These are phyloP conservation scores for Calliopum simillimum DNA, from an alignment of 2,888 invertebrate genomes.

Conservation along the genomic window DNA sequence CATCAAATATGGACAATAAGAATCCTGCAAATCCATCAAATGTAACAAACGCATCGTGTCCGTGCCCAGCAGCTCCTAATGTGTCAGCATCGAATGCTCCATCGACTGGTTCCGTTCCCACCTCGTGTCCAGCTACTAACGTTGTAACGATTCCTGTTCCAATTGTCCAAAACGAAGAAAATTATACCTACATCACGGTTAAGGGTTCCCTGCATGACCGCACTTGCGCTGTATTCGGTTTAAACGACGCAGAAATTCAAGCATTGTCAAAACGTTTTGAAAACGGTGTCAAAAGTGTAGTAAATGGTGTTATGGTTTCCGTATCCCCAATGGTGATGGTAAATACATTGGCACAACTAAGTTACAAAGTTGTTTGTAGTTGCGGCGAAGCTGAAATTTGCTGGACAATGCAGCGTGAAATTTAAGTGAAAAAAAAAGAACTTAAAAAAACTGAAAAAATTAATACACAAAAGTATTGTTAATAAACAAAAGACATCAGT, in stretches of 20 bases:
- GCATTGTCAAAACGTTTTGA: constrained; percentile 79
- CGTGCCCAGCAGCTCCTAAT: constrained; percentile 44
- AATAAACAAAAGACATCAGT: neutral
- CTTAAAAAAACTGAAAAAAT: constrained; percentile 20
- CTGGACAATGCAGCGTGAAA: constrained; percentile 85
- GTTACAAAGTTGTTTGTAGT: constrained; percentile 81
- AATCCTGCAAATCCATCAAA: constrained; percentile 28
- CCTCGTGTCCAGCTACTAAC: constrained; percentile 47
- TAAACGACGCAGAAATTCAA: constrained; percentile 76
- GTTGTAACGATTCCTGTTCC: constrained; percentile 68
- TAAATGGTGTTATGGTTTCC: constrained; percentile 80
- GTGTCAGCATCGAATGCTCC: constrained; percentile 45
- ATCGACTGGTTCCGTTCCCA: constrained; percentile 42
- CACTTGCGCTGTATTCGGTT: constrained; percentile 82
- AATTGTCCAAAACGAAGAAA: constrained; percentile 69
- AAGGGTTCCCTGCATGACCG: constrained; percentile 82
- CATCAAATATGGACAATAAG: constrained; percentile 49
- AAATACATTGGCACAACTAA: constrained; percentile 81
- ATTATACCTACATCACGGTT: constrained; percentile 79
- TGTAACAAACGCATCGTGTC: constrained; percentile 40
- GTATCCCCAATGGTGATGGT: constrained; percentile 77
- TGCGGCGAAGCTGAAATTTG: constrained; percentile 85
- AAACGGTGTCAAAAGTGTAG: constrained; percentile 72
- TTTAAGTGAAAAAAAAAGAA: constrained; percentile 67
- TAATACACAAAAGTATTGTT: constrained; percentile 18